Evolutionary conservation across 2,888 invertebrate genomes (phyloP), one percentile per base, ranked within the genome.

Genomic region (Eupithecia tripunctaria): DNA sequence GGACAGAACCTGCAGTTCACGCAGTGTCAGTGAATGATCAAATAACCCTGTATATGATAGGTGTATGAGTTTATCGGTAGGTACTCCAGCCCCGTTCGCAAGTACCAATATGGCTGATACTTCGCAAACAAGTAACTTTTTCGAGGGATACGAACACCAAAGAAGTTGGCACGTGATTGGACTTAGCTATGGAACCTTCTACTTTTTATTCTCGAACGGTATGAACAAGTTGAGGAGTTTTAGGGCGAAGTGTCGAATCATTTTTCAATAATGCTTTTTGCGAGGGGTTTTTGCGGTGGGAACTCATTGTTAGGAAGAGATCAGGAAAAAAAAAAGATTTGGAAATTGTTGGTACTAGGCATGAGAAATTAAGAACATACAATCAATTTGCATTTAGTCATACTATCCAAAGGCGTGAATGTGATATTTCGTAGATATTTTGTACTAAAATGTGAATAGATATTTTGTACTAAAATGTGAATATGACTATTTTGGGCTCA

Each of bases 161-260:
- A 90, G 91, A 91, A 91, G 88, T 91, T 91, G 82, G 79, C 67
- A 88, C 92, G 92, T 91, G 92, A 89, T 84, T 76, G 71, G 91
- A 90, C 85, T 91, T 60, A 74, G 71, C 81, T 82, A 82, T 80
- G 74, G 65, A 69, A 74, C 60, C 78, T 76, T 76, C 75, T 82
- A 86, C 84, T 71, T 82, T 63, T 74, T 78, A 76, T 74, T 78
- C 77, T 76, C 72, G 75, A 78, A 75, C 66, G 76, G 68, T 76
- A 64, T 41, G 38, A 71, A 63, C 68, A 73, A 74, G 21, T 67
- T 74, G 15, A 32, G 27, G 67, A 68, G 73, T 75, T 70, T 67
- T 47, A 64, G 60, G 43, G 56, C 27, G 38, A 63, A 47, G 36
- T 36, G 66, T 64, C 18, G 67, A 51, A 60, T 38, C 47, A 65